Evolutionary conservation across 1,140 invertebrate genomes (phyloP), one percentile per base, ranked within the genome.

Genomic region (Papilio xuthus): DNA sequence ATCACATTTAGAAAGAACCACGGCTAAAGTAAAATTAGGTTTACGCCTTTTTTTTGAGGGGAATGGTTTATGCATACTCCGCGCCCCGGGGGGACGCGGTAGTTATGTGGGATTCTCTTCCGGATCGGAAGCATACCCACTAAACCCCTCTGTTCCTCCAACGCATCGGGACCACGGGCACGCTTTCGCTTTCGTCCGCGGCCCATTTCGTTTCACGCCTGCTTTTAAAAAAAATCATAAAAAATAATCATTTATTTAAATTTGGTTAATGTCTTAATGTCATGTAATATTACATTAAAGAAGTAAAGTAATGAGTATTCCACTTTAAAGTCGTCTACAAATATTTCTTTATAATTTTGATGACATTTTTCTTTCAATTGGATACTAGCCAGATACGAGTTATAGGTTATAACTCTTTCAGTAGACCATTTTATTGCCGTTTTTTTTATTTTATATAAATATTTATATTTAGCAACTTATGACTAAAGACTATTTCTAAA

Each of bases 291-390:
- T 32, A 47, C 42, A 50, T 74, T 56, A 37, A 47, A n/a, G 47
- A 56, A 28, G 85, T 89, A 92, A 92, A 89, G 91, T 93, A 90
- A 92, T 90, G 80, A 87, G 84, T 88, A 83, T 77, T 79, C 85
- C 86, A 86, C 88, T 91, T 92, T 86, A 91, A 92, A 90, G 85
- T 85, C 86, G 85, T 84, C 88, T 88, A 88, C 87, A 91, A 90
- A 92, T 92, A 89, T 90, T 92, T 89, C 90, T 90, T 90, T 86
- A 93, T 93, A 88, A 92, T 91, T 90, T 92, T 92, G 89, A 91
- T 91, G 89, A 87, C 88, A 92, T 89, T 84, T 90, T 90, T 67
- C 60, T 90, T 89, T 87, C 80, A 82, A 85, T 88, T 93, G 92
- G 92, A 88, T 42, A 77, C 12, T 3, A 78, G 90, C 92, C 92